Base-by-base conservation (phyloP, 2,113 vertebrate species). In the Gobius niger region DNA sequence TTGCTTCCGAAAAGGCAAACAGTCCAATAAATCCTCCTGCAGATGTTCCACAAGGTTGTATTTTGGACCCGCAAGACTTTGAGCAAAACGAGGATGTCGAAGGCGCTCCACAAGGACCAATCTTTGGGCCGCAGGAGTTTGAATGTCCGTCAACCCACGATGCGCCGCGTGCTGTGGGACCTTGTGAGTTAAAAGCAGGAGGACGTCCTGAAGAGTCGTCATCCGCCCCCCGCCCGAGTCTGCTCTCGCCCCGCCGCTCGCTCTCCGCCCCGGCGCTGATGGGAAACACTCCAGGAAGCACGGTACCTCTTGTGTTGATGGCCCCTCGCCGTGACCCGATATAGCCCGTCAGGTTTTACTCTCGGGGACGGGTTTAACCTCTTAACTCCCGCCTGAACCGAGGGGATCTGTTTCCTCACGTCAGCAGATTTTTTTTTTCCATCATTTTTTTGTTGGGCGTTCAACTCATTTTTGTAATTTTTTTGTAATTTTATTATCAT, bases 171-270 rank as follows among this genome's bases (percentile, higher is more conserved):
- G 4, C 56, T 42, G 14, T 8, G 8, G 40, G 9, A 41, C 8
- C 12, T 9, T 40, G 7, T 41, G 7, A 42, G 57, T 60, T 15
- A 2, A 60, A 60, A 42, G 3, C 62, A 70, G 11, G 3, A 68
- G 40, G 15, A 63, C 7, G 60, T 49, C 16, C 54, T 67, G 61
- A 72, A 64, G 70, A 68, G 34, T 64, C 70, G 14, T 73, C 83
- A 46, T 88, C 89, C 0, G 80, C 91, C 65, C 91, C 92, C 71
- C 94, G 95, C 68, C 90, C 93, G 0, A 94, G 95, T 0, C 83
- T 92, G 72, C 96, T 95, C 82, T 89, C 92, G 66, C 92, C 91
- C 71, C 88, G 69, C 0, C 89, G 90, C 53, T 93, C 94, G 51
- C 89, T 89, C 13, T 95, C 94, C 3, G 89, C 88, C 54, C 87